Evolutionary conservation across 2,113 vertebrate genomes (phyloP).

Genomic region (Nibea albiflora): DNA sequence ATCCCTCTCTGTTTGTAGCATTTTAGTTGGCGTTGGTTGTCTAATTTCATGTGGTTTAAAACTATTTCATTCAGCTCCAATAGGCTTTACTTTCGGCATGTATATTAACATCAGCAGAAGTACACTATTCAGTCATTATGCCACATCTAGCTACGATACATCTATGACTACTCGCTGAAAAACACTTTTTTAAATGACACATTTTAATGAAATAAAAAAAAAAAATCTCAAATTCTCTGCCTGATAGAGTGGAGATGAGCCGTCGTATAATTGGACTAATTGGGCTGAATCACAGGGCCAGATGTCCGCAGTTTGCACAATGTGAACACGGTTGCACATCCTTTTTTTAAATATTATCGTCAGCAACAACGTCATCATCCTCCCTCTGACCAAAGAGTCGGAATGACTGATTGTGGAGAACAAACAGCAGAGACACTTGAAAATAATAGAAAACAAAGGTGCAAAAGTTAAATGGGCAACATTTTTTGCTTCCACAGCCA

Average conservation of each 20-base stretch:
- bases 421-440: not conserved
- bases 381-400: not conserved
- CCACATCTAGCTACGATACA: too few relatives aligned
- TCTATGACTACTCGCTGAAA: not conserved
- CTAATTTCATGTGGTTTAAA: too few relatives aligned
- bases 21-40: not conserved
- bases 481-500: too few relatives aligned
- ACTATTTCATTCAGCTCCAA: not conserved
- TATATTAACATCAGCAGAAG: not conserved
- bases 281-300: constrained; percentile 45
- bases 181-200: too few relatives aligned
- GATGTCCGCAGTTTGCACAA: constrained; percentile 39
- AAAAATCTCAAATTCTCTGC: not conserved
- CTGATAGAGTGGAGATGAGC: constrained; percentile 19
- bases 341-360: not conserved
- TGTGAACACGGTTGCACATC: not conserved
- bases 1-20: too few relatives aligned
- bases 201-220: not conserved
- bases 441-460: not conserved
- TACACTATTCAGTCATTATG: not conserved
- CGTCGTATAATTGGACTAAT: constrained; percentile 54
- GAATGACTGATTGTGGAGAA: not conserved
- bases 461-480: not conserved
- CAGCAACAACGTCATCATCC: not conserved
- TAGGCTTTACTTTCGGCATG: not conserved